These are phyloP conservation scores for Hirudo medicinalis DNA, from an alignment of 1,140 invertebrate species.

Conservation along the genomic window DNA sequence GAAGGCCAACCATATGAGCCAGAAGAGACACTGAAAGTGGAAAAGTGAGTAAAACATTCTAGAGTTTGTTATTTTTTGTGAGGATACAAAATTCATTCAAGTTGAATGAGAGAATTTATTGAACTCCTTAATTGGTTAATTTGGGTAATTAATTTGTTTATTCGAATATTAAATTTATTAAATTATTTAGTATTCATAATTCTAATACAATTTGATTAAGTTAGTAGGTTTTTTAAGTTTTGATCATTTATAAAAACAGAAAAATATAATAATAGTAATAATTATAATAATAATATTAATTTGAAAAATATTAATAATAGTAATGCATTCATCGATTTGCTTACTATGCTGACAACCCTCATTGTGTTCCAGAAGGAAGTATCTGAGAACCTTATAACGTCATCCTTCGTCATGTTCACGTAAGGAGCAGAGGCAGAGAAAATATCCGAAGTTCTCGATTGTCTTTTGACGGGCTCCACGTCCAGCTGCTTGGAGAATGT, in stretches of 20 bases:
- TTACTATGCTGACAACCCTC: constrained; percentile 15
- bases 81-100: too few relatives aligned
- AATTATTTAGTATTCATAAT: too few relatives aligned
- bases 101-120: too few relatives aligned
- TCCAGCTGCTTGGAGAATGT: not conserved
- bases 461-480: not conserved
- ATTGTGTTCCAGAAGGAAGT: constrained; percentile 21
- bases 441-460: not conserved
- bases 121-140: too few relatives aligned
- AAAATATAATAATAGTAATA: too few relatives aligned
- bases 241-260: too few relatives aligned
- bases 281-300: too few relatives aligned
- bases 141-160: too few relatives aligned
- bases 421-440: constrained; percentile 8
- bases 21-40: constrained; percentile 12
- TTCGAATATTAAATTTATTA: too few relatives aligned
- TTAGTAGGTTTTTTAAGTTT: too few relatives aligned
- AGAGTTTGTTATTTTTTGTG: too few relatives aligned
- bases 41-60: not conserved
- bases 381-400: constrained; percentile 21
- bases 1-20: constrained; percentile 19
- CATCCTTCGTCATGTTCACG: constrained; percentile 24
- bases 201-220: too few relatives aligned
- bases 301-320: not conserved
- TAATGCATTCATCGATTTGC: not conserved